Evolutionary conservation across 2,113 vertebrate species (phyloP).

Genomic region (Dendrocopos noguchii): DNA sequence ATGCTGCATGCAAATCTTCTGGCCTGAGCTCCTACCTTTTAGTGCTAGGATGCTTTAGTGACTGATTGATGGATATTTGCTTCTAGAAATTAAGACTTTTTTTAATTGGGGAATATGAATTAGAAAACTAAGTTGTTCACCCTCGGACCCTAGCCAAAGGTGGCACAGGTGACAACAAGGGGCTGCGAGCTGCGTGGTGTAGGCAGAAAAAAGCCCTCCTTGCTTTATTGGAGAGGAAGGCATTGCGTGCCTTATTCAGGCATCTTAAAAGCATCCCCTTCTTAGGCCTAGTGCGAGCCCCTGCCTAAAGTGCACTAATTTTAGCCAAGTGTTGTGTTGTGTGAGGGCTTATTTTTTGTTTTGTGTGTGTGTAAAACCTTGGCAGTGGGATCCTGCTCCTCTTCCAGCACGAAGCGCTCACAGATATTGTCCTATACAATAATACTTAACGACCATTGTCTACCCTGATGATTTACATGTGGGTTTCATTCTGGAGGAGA

Average conservation of each 20-base stretch:
- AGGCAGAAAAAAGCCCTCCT: background rate
- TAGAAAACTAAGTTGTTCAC: slow-evolving; percentile 69
- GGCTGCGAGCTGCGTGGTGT: background rate
- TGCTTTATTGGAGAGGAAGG: slow-evolving; percentile 14
- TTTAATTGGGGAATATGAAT: slow-evolving; percentile 79
- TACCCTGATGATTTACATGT: slow-evolving; percentile 43
- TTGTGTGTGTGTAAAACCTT: slow-evolving; percentile 33
- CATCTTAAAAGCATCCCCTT: slow-evolving; percentile 29
- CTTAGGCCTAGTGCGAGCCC: background rate
- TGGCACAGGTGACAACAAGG: slow-evolving; percentile 32
- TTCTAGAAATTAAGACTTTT: slow-evolving; percentile 21
- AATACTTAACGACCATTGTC: slow-evolving; percentile 32
- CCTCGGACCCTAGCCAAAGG: background rate
- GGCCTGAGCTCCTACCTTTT: slow-evolving; percentile 79
- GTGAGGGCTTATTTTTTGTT: background rate
- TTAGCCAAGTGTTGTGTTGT: slow-evolving; percentile 44
- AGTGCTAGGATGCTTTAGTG: slow-evolving; percentile 79
- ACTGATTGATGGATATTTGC: slow-evolving; percentile 80
- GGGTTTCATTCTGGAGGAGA: background rate
- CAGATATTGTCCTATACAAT: slow-evolving; percentile 53
- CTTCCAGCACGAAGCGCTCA: background rate
- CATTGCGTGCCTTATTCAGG: background rate
- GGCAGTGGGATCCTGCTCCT: slow-evolving; percentile 50
- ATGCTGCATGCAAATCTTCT: slow-evolving; percentile 80
- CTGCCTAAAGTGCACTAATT: slow-evolving; percentile 1